These are phyloP conservation scores for fruit fly (Drosophila melanogaster) DNA, from an alignment of 1,140 invertebrate genomes.

Conservation along the genomic window Release_6_plus_ISO1_MT NT_033777.3:23654001-23654500, in stretches of 20 bases:
- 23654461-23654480: constrained; percentile 48
- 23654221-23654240: constrained; percentile 82
- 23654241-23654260: constrained; percentile 68
- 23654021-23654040: constrained; percentile 13
- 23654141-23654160: too few relatives aligned
- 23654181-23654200: constrained; percentile 42
- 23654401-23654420: constrained; percentile 78
- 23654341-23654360: not conserved
- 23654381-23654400: constrained; percentile 72
- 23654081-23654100: constrained; percentile 44
- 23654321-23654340: constrained; percentile 26
- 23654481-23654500: constrained; percentile 1
- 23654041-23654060: constrained; percentile 22
- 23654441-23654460: constrained; percentile 46
- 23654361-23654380: constrained; percentile 31
- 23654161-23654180: not conserved
- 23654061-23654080: constrained; percentile 28
- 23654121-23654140: constrained; percentile 16
- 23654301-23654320: constrained; percentile 28
- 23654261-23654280: constrained; percentile 12
- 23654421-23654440: constrained; percentile 65
- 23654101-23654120: constrained; percentile 41
- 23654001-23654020: constrained; percentile 18
- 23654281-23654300: constrained; percentile 24
- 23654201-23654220: constrained; percentile 77